A percentile compares a stretch with the other conserved stretches of the same genome.
Conservation (phyloP, 2,888 invertebrate genomes). For the Thyatira batis region DNA sequence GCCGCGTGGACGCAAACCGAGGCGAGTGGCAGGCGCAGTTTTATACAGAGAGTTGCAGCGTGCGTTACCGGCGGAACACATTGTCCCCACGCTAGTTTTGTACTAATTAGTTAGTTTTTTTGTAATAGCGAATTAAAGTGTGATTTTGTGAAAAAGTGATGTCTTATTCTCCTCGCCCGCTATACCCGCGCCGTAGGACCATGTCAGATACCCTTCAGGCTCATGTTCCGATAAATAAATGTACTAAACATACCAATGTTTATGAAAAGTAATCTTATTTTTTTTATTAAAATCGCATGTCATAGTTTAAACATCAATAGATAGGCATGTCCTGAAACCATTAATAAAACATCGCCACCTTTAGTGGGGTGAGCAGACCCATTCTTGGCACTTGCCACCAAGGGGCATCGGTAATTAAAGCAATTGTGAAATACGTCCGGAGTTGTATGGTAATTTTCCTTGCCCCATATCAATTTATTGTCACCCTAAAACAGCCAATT, state of each 20-base stretch:
- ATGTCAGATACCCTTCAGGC: neutral
- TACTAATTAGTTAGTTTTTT: too few species aligned
- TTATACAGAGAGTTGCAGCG: too few species aligned
- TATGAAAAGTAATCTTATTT: too few species aligned
- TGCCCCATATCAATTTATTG: slow-evolving; percentile 77
- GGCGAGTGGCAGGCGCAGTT: too few species aligned
- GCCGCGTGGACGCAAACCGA: too few species aligned
- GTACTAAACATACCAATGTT: too few species aligned
- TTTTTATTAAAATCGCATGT: neutral
- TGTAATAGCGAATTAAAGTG: too few species aligned
- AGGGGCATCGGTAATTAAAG: slow-evolving; percentile 67
- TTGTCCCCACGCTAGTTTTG: too few species aligned
- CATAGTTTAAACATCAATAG: neutral
- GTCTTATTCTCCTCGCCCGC: too few species aligned
- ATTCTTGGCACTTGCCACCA: slow-evolving; percentile 55
- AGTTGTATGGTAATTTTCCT: slow-evolving; percentile 72
- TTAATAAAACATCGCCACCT: slow-evolving; percentile 38
- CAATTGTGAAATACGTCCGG: slow-evolving; percentile 72
- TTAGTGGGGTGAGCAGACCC: slow-evolving; percentile 37
- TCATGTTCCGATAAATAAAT: neutral
- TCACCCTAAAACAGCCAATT: slow-evolving; percentile 75
- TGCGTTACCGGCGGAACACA: too few species aligned
- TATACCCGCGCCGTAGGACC: too few species aligned
- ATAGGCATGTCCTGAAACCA: slow-evolving; percentile 4
- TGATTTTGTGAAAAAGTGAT: too few species aligned